A percentile compares a stretch with the other conserved stretches of the same genome.
Conservation (phyloP, 2,797 vertebrate species). For the Ptychobarbus kaznakovi region DNA sequence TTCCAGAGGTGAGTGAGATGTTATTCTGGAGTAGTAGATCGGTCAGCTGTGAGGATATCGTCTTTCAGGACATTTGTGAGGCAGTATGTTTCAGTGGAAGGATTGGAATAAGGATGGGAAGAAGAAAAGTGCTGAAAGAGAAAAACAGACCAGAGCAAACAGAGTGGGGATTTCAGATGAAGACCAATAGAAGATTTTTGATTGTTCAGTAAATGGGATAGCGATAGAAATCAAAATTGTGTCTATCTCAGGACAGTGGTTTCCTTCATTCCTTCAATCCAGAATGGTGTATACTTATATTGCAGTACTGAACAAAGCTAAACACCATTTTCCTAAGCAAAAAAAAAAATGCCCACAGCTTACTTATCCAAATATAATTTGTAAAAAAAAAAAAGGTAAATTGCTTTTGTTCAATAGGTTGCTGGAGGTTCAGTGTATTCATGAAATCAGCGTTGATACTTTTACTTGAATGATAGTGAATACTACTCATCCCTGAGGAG, state of each 20-base stretch:
- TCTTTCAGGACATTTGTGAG: background rate
- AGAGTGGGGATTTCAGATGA: background rate
- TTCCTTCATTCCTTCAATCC: background rate
- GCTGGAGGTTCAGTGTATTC: background rate
- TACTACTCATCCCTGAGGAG: background rate
- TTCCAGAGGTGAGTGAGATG: background rate
- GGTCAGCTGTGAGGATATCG: background rate
- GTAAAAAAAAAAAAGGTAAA: background rate
- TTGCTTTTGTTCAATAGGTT: background rate
- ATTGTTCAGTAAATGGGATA: background rate
- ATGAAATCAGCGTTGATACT: background rate
- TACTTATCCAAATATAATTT: background rate
- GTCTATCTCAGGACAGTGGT: background rate
- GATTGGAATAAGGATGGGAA: background rate
- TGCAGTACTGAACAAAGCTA: background rate
- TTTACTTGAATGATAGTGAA: background rate
- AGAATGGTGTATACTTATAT: background rate
- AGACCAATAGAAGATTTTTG: background rate
- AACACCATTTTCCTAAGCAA: no score
- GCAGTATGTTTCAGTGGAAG: background rate
- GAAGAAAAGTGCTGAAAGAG: background rate
- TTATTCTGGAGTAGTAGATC: background rate
- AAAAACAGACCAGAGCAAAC: background rate
- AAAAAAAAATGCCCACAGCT: background rate
- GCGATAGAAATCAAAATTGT: background rate